Percentiles rank a stretch among this genome's conserved stretches.
phyloP scores from a whole-genome alignment of 2,797 vertebrate species.

The Hemitrygon akajei region DNA sequence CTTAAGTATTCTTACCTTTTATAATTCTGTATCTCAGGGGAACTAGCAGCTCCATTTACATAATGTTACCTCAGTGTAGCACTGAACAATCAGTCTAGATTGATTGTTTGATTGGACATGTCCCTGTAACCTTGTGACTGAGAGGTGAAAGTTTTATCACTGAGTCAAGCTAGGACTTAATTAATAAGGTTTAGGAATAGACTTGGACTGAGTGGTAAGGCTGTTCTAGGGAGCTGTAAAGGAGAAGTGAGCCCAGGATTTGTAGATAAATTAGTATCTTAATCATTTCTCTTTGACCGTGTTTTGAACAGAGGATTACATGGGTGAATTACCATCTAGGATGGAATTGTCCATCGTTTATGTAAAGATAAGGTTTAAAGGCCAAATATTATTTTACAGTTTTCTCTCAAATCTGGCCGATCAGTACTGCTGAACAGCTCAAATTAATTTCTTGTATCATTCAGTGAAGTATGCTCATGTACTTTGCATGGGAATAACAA shows the following conservation, averaged over 20 bases:
- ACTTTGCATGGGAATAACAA: neutral
- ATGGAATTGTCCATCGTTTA: neutral
- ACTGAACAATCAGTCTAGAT: no score
- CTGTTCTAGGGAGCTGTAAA: neutral
- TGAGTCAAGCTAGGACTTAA: no score
- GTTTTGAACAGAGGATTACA: neutral
- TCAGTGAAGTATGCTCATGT: neutral
- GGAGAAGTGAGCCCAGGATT: neutral
- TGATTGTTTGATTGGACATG: no score
- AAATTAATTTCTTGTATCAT: neutral
- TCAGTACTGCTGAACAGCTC: neutral
- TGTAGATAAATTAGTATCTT: neutral
- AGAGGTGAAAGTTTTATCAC: no score
- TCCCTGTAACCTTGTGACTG: no score
- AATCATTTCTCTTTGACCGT: neutral
- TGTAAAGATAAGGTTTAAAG: neutral
- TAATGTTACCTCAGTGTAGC: no score
- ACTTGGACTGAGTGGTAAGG: neutral
- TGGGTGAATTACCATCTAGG: neutral
- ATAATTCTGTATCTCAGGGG: no score
- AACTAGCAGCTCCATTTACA: no score
- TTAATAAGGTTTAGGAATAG: no score
- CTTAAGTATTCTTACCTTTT: neutral
- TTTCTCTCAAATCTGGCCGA: neutral
- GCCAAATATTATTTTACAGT: neutral